phyloP scores from a whole-genome alignment of 2,888 invertebrate species.

The Catocala fraxini region DNA sequence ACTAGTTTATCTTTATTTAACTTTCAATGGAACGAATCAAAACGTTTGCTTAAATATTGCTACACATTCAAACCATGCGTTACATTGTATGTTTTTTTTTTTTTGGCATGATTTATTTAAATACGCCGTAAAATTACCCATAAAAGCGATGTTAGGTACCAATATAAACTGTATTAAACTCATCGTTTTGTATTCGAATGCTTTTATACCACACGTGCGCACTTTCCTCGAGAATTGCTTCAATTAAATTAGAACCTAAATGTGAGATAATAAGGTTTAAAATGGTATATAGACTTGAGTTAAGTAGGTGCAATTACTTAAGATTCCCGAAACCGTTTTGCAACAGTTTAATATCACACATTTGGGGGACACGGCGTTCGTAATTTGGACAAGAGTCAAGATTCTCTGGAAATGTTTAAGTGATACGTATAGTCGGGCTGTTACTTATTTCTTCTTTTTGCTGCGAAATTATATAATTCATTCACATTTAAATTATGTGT shows the following conservation, averaged over 20 bases:
- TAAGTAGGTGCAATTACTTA: slow-evolving; percentile 28
- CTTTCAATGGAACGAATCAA: too few species aligned
- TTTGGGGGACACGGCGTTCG: slow-evolving; percentile 10
- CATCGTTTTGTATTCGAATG: slow-evolving; percentile 31
- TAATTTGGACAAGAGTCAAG: slow-evolving; percentile 3
- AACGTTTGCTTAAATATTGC: too few species aligned
- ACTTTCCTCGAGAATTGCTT: slow-evolving; percentile 15
- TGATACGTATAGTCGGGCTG: background rate
- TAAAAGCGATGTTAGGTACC: slow-evolving; percentile 27
- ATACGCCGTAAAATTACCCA: slow-evolving; percentile 22
- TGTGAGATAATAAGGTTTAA: background rate
- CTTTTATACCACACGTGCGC: slow-evolving; percentile 33
- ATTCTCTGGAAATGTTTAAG: slow-evolving; percentile 7
- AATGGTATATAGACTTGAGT: background rate
- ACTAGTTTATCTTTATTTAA: too few species aligned
- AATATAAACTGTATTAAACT: slow-evolving; percentile 35
- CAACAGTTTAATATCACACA: slow-evolving; percentile 44
- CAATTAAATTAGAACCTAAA: slow-evolving; percentile 15
- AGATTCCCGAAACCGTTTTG: slow-evolving; percentile 47
- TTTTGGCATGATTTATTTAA: slow-evolving; percentile 7
- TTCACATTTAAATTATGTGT: too few species aligned
- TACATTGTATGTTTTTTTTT: slow-evolving; percentile 22
- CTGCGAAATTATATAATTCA: too few species aligned
- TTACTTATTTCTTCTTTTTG: too few species aligned
- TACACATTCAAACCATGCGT: background rate